phyloP scores from a whole-genome alignment of 2,797 vertebrate genomes.

The Coregonus sp. region DNA sequence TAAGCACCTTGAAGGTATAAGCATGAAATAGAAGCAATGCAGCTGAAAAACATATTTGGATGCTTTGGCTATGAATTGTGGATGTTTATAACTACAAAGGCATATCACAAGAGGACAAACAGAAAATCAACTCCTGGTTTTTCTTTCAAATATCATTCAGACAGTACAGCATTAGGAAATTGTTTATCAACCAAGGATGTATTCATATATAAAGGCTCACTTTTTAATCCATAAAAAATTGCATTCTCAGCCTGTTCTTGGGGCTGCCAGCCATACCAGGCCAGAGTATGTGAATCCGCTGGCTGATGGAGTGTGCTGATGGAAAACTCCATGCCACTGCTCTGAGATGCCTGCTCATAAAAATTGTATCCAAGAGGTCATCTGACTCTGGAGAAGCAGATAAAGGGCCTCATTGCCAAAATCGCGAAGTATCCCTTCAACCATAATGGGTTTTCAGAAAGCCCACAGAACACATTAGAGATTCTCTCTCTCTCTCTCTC shows the following conservation, averaged over 20 bases:
- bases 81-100: background rate
- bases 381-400: no score
- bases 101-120: background rate
- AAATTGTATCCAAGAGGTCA: no score
- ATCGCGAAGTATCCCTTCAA: background rate
- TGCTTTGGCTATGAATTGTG: background rate
- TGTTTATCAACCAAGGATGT: background rate
- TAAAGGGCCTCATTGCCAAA: no score
- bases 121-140: background rate
- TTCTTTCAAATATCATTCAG: background rate
- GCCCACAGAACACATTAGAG: slow-evolving; percentile 10
- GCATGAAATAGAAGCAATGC: background rate
- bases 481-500: background rate
- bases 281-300: background rate
- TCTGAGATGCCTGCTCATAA: background rate
- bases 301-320: slow-evolving; percentile 10
- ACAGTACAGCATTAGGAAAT: background rate
- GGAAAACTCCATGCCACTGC: background rate
- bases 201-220: background rate
- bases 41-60: background rate
- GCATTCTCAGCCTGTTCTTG: background rate
- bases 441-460: slow-evolving; percentile 12
- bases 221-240: background rate
- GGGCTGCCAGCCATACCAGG: background rate
- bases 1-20: background rate